A percentile compares a stretch with the other conserved stretches of the same genome.
Evolutionary conservation across 2,113 vertebrate genomes (phyloP).

Genomic region (Oncorhynchus gorbuscha): DNA sequence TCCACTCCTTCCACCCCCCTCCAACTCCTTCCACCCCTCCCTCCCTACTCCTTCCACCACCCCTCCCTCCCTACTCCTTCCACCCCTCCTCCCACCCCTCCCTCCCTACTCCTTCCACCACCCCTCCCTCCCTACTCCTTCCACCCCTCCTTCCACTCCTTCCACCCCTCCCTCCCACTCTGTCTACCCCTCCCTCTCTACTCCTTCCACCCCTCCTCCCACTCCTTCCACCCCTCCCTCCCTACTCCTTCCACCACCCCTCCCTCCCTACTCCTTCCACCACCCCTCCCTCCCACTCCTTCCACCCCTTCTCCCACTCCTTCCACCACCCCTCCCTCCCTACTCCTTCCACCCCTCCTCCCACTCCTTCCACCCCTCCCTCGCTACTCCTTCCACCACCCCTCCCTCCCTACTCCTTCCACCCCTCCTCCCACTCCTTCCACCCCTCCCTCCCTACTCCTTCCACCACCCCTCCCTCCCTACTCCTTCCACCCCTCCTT

Average conservation of each 20-base stretch:
- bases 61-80: no score
- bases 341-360: accelerated
- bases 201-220: accelerated
- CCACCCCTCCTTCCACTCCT: no score
- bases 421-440: accelerated
- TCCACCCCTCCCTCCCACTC: no score
- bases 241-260: no score
- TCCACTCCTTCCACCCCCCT: accelerated
- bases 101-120: accelerated
- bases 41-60: accelerated
- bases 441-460: accelerated
- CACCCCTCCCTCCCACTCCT: accelerated
- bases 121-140: accelerated
- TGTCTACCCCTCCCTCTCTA: no score
- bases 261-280: accelerated
- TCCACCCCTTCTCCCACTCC: accelerated
- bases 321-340: no score
- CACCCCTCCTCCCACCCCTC: no score
- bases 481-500: no score
- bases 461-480: no score
- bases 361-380: accelerated
- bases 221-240: no score
- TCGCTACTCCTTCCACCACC: accelerated
- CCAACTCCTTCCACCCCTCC: accelerated
- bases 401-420: no score